Base-by-base conservation (phyloP, 1,140 invertebrate genomes). In the Manduca sexta region DNA sequence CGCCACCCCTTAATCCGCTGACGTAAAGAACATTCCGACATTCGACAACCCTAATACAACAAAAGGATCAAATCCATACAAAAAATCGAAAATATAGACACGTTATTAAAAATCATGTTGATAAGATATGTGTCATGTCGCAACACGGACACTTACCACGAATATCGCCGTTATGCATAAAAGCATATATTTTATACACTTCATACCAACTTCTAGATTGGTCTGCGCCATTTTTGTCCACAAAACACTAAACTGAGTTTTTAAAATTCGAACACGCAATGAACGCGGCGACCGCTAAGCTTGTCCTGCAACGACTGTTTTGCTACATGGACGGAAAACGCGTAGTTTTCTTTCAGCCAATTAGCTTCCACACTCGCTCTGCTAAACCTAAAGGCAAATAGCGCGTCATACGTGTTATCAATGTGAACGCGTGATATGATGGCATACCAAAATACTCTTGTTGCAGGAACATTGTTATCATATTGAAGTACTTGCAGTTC, bases 151-250 rank as follows among this genome's bases (percentile, higher is more conserved):
- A 92, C 93, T 91, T 74, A 96, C 94, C 90, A 94, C 92, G 84
- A 97, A 96, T 62, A 95, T 90, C 38, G 94, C 90, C 76, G 95
- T 96, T 58, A 95, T 91, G 34, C 91, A 89, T 60, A 93, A 91
- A 26, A 96, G 87, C 80, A 97, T 90, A 62, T 94, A 95, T 81
- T 96, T 96, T 58, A 96, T 92, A 75, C 92, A 93, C 57, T 89
- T 89, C 88, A 94, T 92, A 56, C 92, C 92, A 39, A 92, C 86
- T 79, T 93, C 91, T 46, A 92, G 72, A 62, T 87, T 86, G 40
- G 86, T 86, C 47, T 85, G 79, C 87, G 90, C 89, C 81, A 87
- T 88, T 69, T 68, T 82, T 49, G 21, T 8, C 21, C 21, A 26
- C 21, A 26, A 26, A 26, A 26, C 21, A 26, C 21, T 26, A 5